Percentiles rank a stretch among this genome's conserved stretches.
These are phyloP conservation scores for Chiridota heheva DNA, from an alignment of 35 echinoderm and acorn worm species.

Conservation along the genomic window DNA sequence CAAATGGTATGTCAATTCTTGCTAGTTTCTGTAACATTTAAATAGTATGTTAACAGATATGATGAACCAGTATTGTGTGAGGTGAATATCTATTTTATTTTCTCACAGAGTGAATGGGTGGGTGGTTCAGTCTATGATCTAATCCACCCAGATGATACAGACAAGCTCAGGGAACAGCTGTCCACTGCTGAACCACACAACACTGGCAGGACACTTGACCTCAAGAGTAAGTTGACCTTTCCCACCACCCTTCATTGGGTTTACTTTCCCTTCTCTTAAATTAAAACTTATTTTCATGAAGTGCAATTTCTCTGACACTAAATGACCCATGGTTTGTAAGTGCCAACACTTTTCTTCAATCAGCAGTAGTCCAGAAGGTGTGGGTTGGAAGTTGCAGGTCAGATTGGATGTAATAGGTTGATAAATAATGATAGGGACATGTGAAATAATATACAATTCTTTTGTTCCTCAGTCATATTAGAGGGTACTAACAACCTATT, in stretches of 20 bases:
- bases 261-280: background rate
- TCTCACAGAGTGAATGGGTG: slow-evolving; percentile 83
- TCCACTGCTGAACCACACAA: slow-evolving; percentile 92
- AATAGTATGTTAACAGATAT: too few species aligned
- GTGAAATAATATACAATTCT: too few species aligned
- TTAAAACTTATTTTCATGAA: background rate
- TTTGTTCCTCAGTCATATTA: too few species aligned
- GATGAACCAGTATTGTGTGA: too few species aligned
- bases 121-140: slow-evolving; percentile 85
- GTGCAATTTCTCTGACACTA: too few species aligned
- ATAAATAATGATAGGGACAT: too few species aligned
- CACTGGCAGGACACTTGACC: slow-evolving; percentile 86
- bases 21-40: too few species aligned
- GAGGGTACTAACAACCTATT: too few species aligned
- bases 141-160: slow-evolving; percentile 88
- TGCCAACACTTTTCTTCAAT: too few species aligned
- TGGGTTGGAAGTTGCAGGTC: background rate
- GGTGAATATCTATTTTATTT: too few species aligned
- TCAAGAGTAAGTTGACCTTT: slow-evolving; percentile 91
- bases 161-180: slow-evolving; percentile 88
- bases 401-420: background rate
- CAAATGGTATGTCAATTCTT: too few species aligned
- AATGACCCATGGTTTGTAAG: too few species aligned
- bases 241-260: background rate
- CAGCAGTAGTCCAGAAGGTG: background rate